phyloP scores from a whole-genome alignment of 2,888 invertebrate species.

The Rugalucina vietnamica region DNA sequence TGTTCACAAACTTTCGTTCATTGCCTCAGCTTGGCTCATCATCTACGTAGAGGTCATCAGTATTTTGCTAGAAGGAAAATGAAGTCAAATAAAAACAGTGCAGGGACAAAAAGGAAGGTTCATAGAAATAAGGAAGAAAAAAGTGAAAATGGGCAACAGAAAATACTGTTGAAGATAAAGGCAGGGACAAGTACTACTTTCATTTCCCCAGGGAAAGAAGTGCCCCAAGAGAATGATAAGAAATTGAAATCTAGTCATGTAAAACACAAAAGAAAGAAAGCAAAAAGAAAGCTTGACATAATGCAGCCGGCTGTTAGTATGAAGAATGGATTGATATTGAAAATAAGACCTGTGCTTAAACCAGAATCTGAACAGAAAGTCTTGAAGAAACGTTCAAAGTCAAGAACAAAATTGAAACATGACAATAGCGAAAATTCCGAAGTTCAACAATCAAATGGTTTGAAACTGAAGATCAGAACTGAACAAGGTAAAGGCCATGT shows the following conservation, averaged over 20 bases:
- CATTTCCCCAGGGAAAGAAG: conserved; percentile 38
- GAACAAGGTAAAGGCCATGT: not conserved
- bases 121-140: not conserved
- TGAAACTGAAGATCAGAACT: not conserved
- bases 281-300: not conserved
- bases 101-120: not conserved
- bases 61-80: not conserved
- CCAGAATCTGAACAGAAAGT: not conserved
- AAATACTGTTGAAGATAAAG: conserved; percentile 57
- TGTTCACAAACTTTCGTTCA: conserved; percentile 36
- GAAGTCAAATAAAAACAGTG: not conserved
- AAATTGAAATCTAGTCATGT: conserved; percentile 7
- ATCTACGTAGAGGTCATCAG: conserved; percentile 15
- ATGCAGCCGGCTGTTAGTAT: not conserved
- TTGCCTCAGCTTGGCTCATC: conserved; percentile 45
- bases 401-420: not conserved
- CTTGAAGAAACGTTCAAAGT: not conserved
- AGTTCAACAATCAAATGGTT: not conserved
- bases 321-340: not conserved
- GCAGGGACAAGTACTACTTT: conserved; percentile 56
- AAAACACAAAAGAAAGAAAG: not conserved
- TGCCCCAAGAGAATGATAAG: conserved; percentile 7
- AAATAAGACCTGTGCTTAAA: not conserved
- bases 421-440: not conserved
- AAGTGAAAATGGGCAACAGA: conserved; percentile 17